phyloP scores from a whole-genome alignment of 1,140 invertebrate genomes.

The Spodoptera litura region DNA sequence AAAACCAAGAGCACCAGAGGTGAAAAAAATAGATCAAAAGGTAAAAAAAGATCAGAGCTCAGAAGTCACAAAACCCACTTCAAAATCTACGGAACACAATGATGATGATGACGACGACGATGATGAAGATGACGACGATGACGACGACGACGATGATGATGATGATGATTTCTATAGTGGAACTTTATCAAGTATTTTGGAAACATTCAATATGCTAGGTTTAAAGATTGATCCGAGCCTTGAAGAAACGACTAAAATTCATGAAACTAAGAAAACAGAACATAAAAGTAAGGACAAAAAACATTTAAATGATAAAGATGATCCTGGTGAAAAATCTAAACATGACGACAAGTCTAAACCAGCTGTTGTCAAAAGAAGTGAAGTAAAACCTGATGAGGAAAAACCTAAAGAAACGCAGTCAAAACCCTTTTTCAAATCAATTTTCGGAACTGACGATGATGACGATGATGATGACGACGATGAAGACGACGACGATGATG shows the following conservation, averaged over 20 bases:
- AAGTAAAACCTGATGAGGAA: not conserved
- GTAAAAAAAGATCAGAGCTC: slow-evolving; percentile 2
- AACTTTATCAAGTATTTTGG: slow-evolving; percentile 16
- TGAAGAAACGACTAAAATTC: slow-evolving; percentile 1
- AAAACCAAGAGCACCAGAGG: too few relatives aligned
- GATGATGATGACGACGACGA: slow-evolving; percentile 53
- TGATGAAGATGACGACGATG: slow-evolving; percentile 58
- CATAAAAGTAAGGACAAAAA: slow-evolving; percentile 34
- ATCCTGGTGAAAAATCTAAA: not conserved
- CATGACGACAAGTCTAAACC: not conserved
- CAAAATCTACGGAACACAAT: slow-evolving; percentile 2
- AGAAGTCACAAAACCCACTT: slow-evolving; percentile 2
- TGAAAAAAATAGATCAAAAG: not conserved
- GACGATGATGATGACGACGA: slow-evolving; percentile 45
- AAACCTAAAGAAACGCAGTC: not conserved
- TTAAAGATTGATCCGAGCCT: slow-evolving; percentile 43
- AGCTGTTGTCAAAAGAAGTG: not conserved
- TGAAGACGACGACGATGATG: slow-evolving; percentile 42
- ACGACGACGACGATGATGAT: slow-evolving; percentile 53
- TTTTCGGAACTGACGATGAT: slow-evolving; percentile 51
- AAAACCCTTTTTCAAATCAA: slow-evolving; percentile 41
- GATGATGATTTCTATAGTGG: slow-evolving; percentile 49
- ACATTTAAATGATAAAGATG: not conserved
- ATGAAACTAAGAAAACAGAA: slow-evolving; percentile 24
- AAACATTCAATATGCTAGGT: slow-evolving; percentile 36